Evolutionary conservation across 1,140 invertebrate genomes (phyloP), one percentile per base, ranked within the genome.

Genomic region (Drosophila orosa): DNA sequence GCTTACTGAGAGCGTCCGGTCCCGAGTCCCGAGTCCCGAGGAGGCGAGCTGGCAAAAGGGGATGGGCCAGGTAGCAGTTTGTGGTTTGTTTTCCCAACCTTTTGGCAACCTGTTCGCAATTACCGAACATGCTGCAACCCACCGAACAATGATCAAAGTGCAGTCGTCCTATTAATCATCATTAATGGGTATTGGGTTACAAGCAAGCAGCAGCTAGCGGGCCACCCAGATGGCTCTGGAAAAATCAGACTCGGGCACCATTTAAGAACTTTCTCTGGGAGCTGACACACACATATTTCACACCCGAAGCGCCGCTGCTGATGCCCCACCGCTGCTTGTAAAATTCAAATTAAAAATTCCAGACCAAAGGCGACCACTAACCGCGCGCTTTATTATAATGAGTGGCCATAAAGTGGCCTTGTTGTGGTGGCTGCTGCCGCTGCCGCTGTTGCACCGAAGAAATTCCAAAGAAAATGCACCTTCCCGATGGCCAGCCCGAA

Each of bases 371-470:
- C 71, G 82, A 80, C 80, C 85, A 84, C 86, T 86, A 90, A 90
- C 81, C 75, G 86, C 81, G 86, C 86, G 86, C 82, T 90, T 90
- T 90, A 90, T 83, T 90, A 86, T 90, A 90, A 90, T 90, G 87
- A 90, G 79, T 80, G 86, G 76, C 67, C 86, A 90, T 90, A 90
- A 90, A 86, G 73, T 76, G 81, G 76, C 75, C 65, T 83, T 78
- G 76, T 85, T 85, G 61, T 42, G 47, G 63, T 48, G 27, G 50
- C 50, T 67, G 69, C 59, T 69, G 73, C 44, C 15, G 47, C 55
- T 56, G 76, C 35, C 22, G 58, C 59, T 40, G 73, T 48, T 47
- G 52, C 52, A 65, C 73, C 63, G 52, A 80, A 87, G 52, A 80
- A 87, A 85, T 89, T 89, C 84, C 84, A 84, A 74, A 66, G 84